Conservation (phyloP, 1,140 invertebrate genomes). For the Lepidostoma basale region DNA sequence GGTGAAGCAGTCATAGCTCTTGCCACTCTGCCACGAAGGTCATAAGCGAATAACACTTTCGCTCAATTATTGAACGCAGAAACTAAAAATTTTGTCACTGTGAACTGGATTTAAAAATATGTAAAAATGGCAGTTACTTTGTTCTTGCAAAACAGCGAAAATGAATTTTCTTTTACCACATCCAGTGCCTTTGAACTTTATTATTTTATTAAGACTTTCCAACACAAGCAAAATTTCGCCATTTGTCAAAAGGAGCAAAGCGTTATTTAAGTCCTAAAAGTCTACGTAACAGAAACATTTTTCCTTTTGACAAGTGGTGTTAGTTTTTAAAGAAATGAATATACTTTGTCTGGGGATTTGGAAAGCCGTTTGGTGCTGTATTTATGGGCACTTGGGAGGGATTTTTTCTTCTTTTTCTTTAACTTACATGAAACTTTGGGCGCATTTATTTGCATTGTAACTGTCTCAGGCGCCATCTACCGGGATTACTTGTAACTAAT, state of each 20-base stretch:
- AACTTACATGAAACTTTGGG: conserved; percentile 1
- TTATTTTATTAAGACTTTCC: background rate
- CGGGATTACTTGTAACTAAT: conserved; percentile 16
- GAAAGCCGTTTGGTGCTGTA: conserved; percentile 15
- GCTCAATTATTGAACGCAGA: too few species aligned
- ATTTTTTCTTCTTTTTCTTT: conserved; percentile 13
- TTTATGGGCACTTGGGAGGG: conserved; percentile 28
- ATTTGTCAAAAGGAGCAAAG: background rate
- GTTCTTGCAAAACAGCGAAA: too few species aligned
- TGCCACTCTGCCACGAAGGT: too few species aligned
- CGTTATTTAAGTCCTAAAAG: background rate
- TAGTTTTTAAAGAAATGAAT: too few species aligned
- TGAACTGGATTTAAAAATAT: too few species aligned
- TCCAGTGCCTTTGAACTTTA: background rate
- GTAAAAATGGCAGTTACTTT: too few species aligned
- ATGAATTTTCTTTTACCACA: conserved; percentile 13
- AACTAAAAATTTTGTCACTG: too few species aligned
- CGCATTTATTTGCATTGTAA: conserved; percentile 26
- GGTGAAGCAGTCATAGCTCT: too few species aligned
- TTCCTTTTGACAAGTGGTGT: background rate
- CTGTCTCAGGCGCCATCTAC: conserved; percentile 1
- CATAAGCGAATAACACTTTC: too few species aligned
- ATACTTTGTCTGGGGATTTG: background rate
- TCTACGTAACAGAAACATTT: background rate
- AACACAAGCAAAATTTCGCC: background rate